Conservation (phyloP, 2,888 invertebrate genomes). For the Acrobeloides nanus region DNA sequence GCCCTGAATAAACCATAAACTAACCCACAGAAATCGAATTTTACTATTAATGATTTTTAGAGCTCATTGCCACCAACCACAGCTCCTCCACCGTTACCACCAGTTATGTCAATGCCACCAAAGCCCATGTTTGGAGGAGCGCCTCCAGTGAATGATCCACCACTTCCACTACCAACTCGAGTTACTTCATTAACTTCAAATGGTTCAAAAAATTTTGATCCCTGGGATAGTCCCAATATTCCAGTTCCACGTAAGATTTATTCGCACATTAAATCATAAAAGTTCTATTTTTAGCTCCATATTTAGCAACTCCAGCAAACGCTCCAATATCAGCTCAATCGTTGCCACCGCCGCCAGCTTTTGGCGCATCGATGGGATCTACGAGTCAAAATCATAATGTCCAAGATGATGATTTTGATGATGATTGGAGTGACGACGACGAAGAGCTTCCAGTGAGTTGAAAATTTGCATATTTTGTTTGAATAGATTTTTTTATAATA, state of each 20-base stretch:
- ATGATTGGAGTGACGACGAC: constrained; percentile 52
- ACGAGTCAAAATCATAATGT: not conserved
- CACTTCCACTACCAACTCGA: constrained; percentile 1
- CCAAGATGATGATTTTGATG: constrained; percentile 48
- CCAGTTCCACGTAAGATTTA: constrained; percentile 10
- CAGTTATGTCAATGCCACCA: constrained; percentile 66
- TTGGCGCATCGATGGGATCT: not conserved
- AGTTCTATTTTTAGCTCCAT: constrained; percentile 12
- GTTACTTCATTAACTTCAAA: not conserved
- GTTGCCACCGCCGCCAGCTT: constrained; percentile 5
- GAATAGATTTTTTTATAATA: too few relatives aligned
- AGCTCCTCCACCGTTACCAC: constrained; percentile 52
- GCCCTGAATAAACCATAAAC: not conserved
- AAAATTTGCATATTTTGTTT: constrained; percentile 5
- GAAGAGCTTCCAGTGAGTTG: constrained; percentile 39
- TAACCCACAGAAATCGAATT: constrained; percentile 5
- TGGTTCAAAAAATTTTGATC: too few relatives aligned
- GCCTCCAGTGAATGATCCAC: not conserved
- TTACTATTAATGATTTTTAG: constrained; percentile 15
- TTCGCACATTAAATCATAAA: not conserved
- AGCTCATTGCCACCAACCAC: constrained; percentile 7
- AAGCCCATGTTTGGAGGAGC: constrained; percentile 58
- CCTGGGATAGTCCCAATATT: constrained; percentile 25
- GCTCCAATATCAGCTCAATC: not conserved
- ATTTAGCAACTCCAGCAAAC: constrained; percentile 1